phyloP scores from a whole-genome alignment of 2,113 vertebrate species.

The Petrocephalus zakoni region DNA sequence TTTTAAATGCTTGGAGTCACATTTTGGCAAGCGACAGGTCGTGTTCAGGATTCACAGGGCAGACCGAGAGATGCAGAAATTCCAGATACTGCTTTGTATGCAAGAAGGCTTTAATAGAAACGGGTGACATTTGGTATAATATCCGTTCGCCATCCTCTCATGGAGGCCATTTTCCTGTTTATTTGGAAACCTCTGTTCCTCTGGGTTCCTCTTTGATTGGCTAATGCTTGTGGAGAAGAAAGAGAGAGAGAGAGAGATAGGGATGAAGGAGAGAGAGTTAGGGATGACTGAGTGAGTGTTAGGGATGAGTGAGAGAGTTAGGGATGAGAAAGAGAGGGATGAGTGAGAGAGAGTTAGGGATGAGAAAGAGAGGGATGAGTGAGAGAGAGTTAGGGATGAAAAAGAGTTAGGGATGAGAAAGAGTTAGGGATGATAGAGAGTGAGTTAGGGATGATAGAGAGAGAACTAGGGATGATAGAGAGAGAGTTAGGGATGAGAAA shows the following conservation, averaged over 20 bases:
- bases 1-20: not conserved
- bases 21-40: not conserved
- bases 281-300: not conserved
- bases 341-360: too few species aligned
- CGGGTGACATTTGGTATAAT: not conserved
- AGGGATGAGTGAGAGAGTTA: not conserved
- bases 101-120: not conserved
- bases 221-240: not conserved
- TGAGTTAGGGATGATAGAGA: too few species aligned
- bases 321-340: not conserved
- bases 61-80: not conserved
- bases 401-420: too few species aligned
- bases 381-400: too few species aligned
- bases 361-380: too few species aligned
- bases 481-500: too few species aligned
- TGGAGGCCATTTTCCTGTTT: not conserved
- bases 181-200: not conserved
- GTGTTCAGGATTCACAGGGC: not conserved
- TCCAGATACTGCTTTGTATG: not conserved
- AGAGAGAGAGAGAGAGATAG: not conserved
- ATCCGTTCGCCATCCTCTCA: not conserved
- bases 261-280: not conserved
- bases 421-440: too few species aligned
- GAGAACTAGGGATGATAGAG: too few species aligned
- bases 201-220: not conserved